Conservation (phyloP, 2,797 vertebrate genomes). For the Hypotaenidia philippensis region DNA sequence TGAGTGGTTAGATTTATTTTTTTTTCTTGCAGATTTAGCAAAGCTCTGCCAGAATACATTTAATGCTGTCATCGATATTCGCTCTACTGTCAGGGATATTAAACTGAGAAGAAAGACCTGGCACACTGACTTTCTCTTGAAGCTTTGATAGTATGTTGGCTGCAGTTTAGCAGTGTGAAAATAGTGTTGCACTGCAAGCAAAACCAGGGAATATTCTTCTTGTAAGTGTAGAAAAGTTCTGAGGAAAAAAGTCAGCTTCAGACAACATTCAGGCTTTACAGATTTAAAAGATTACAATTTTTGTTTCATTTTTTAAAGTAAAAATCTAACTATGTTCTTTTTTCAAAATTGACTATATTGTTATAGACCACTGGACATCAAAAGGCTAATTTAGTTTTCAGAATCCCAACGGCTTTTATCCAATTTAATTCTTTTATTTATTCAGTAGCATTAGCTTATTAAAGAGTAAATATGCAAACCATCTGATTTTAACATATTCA, state of each 20-base stretch:
- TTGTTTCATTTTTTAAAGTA: not conserved
- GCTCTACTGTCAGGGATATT: constrained; percentile 42
- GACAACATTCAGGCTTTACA: not conserved
- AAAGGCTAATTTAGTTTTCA: not conserved
- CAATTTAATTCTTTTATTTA: not conserved
- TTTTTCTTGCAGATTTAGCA: constrained; percentile 2
- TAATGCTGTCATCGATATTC: constrained; percentile 54
- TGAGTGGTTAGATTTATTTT: not conserved
- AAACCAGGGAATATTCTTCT: constrained; percentile 9
- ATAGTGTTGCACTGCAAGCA: constrained; percentile 47
- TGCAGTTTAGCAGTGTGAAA: constrained; percentile 9
- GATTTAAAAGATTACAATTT: not conserved
- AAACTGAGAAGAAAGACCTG: constrained; percentile 41
- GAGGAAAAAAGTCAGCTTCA: not conserved
- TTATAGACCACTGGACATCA: not conserved
- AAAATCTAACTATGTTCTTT: not conserved
- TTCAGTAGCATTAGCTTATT: not conserved
- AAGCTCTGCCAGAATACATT: constrained; percentile 38
- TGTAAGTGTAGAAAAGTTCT: constrained; percentile 18
- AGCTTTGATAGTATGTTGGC: constrained; percentile 50
- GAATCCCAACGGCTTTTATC: not conserved
- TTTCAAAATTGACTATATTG: not conserved
- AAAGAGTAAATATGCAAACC: not conserved
- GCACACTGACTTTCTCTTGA: constrained; percentile 28
- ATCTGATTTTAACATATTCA: not conserved